Percentiles rank a stretch among this genome's conserved stretches.
Evolutionary conservation across 2,797 vertebrate genomes (phyloP).

Genomic region (Sebastes matsubarae): DNA sequence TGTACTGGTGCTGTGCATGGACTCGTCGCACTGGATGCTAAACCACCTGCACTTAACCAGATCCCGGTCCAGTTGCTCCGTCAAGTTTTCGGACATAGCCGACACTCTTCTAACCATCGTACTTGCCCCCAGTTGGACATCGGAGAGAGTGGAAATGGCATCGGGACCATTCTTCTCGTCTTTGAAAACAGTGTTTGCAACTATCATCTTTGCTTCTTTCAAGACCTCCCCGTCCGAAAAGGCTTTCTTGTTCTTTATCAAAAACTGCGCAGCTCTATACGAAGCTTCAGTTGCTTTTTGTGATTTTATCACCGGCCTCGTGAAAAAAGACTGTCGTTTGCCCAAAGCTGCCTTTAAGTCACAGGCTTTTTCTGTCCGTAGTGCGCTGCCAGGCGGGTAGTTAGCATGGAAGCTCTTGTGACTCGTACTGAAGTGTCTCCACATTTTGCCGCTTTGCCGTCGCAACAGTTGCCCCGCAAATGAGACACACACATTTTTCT

Average conservation of each 20-base stretch:
- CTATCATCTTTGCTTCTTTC: slow-evolving; percentile 31
- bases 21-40: slow-evolving; percentile 34
- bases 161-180: slow-evolving; percentile 19
- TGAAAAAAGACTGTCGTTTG: neutral
- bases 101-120: slow-evolving; percentile 33
- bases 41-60: too few relatives aligned
- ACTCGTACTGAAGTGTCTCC: too few relatives aligned
- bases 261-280: neutral
- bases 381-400: too few relatives aligned
- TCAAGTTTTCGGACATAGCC: slow-evolving; percentile 18
- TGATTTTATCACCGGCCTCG: neutral
- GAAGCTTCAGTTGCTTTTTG: too few relatives aligned
- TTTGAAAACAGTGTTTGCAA: neutral
- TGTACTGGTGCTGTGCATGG: slow-evolving; percentile 30
- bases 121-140: slow-evolving; percentile 22
- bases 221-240: neutral
- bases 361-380: too few relatives aligned
- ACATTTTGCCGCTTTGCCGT: too few relatives aligned
- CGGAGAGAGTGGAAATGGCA: slow-evolving; percentile 7
- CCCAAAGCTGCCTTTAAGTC: neutral
- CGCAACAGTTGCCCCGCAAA: too few relatives aligned
- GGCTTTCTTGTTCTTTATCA: slow-evolving; percentile 17
- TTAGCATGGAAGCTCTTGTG: too few relatives aligned
- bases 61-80: neutral
- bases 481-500: too few relatives aligned